Base-by-base conservation (phyloP, 1,140 invertebrate species). In the Meloidogyne hapla region DNA sequence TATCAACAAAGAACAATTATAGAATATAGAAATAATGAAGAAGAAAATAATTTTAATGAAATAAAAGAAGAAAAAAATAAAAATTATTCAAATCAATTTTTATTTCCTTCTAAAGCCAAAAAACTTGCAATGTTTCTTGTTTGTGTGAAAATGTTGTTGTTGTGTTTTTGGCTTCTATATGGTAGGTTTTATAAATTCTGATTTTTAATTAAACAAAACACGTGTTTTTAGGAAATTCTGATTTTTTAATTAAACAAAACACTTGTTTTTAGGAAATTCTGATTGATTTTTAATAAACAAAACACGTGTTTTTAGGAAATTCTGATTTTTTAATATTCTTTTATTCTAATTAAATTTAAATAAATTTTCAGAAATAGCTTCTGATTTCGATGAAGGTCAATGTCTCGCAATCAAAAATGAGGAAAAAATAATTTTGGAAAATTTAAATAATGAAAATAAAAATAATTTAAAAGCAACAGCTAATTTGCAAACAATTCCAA, bases 151-250 rank as follows among this genome's bases (percentile, higher is more conserved):
- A 23, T 73, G 71, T 18, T 64, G 40, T 38, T 73, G 28, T 73
- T 73, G 9, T 63, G 71, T 64, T 61, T 12, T 15, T 73, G 71
- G 71, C 71, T 73, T 63, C 15, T 73, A 38, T 38, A 73, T 64
- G 71, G 71, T 73, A 21, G 10, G 56, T 42, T n/a, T 33, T 33
- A 33, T 4, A 18, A 15, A 48, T 56, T 56, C 48, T 56, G 48
- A 64, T 6, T 33, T 65, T 13, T 25, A 18, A 21, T n/a, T 5
- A 23, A 38, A 13, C 15, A 8, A n/a, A 18, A 4, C 8, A 13
- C 33, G 5, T 26, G n/a, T 48, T 70, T 15, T 4, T 0, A 15
- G 10, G 33, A 40, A 23, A 40, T 48, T 70, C 26, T 15, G 48
- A 62, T 62, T 71, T 23, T 21, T 26, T n/a, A 18, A n/a, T n/a